Conservation (phyloP, 2,797 vertebrate species). For the Gadopsis bispinosus region DNA sequence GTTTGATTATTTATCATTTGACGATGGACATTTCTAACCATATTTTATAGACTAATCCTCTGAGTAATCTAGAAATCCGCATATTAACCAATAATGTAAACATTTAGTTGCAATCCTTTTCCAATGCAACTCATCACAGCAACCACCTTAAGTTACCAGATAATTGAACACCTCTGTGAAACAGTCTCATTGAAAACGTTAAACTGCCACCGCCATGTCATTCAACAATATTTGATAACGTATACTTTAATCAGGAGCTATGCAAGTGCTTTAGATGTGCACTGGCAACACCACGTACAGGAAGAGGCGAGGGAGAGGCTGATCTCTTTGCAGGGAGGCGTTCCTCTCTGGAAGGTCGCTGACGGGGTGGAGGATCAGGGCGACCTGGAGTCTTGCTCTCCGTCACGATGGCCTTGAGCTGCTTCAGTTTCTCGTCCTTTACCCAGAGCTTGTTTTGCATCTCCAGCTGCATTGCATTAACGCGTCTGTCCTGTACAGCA, state of each 20-base stretch:
- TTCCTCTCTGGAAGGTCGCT: slow-evolving; percentile 67
- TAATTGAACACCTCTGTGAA: background rate
- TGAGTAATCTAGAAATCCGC: background rate
- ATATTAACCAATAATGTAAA: background rate
- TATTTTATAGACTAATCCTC: background rate
- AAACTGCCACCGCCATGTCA: no score
- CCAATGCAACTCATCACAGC: background rate
- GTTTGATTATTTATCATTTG: background rate
- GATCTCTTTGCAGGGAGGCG: slow-evolving; percentile 68
- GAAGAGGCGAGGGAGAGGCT: slow-evolving; percentile 80
- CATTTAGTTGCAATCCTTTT: background rate
- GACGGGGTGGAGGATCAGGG: slow-evolving; percentile 71
- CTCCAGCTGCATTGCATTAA: slow-evolving; percentile 95
- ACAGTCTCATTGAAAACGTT: background rate
- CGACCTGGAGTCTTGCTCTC: slow-evolving; percentile 83
- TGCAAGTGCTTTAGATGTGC: slow-evolving; percentile 2
- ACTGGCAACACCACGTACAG: slow-evolving; percentile 83
- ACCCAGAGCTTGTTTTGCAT: slow-evolving; percentile 99
- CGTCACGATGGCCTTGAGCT: slow-evolving; percentile 95
- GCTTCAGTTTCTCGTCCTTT: slow-evolving; percentile 98
- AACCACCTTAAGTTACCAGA: background rate
- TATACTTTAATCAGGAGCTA: background rate
- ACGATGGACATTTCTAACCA: background rate
- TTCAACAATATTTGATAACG: background rate
- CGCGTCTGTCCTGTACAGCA: slow-evolving; percentile 87